Evolutionary conservation across 2,888 invertebrate species (phyloP).

Genomic region (Fragum fragum): DNA sequence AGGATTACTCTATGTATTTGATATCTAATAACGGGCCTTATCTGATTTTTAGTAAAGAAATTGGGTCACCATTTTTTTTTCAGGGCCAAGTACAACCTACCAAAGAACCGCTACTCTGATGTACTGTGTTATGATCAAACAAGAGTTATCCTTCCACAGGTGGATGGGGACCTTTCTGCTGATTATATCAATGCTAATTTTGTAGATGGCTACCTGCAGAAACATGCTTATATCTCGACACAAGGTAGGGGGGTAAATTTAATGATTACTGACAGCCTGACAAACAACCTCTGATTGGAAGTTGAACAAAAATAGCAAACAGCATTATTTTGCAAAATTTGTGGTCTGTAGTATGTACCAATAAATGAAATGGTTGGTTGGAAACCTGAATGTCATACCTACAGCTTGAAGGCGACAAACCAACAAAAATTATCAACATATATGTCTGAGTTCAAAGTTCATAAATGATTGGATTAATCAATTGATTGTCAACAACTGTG

Average conservation of each 20-base stretch:
- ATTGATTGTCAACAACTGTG: no score
- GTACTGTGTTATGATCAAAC: constrained; percentile 98
- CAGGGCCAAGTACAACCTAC: constrained; percentile 83
- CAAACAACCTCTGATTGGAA: no score
- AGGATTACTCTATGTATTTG: neutral
- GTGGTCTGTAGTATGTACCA: no score
- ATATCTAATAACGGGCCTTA: neutral
- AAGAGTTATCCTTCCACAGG: constrained; percentile 92
- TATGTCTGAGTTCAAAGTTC: no score
- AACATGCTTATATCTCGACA: constrained; percentile 98
- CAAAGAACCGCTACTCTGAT: constrained; percentile 93
- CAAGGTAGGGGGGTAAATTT: constrained; percentile 91
- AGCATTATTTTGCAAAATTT: no score
- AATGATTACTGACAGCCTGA: no score
- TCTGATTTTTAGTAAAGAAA: neutral
- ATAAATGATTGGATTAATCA: no score
- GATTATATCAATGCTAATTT: constrained; percentile 99
- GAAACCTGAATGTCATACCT: no score
- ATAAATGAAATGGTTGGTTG: no score
- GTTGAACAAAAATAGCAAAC: no score
- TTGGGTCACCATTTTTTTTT: constrained; percentile 30
- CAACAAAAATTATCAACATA: no score
- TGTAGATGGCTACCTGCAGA: constrained; percentile 99
- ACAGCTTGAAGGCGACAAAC: no score
- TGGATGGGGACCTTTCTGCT: constrained; percentile 84